These are phyloP conservation scores for Hesperophylax magnus DNA, from an alignment of 1,140 invertebrate species.

Conservation along the genomic window DNA sequence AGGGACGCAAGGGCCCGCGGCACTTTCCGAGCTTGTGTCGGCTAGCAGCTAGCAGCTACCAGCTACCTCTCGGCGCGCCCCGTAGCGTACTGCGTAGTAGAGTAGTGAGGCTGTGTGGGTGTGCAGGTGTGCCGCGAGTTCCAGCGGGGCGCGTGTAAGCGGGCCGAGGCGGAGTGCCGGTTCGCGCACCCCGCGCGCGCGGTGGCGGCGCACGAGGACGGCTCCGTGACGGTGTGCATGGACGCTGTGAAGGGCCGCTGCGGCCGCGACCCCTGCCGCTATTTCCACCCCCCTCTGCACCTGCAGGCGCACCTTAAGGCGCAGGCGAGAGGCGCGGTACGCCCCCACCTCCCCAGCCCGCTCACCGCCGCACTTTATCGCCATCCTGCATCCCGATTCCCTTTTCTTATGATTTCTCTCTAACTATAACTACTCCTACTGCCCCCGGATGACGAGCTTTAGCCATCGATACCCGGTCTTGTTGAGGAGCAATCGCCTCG, in stretches of 20 bases:
- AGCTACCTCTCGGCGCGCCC: background rate
- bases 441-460: background rate
- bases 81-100: background rate
- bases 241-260: conserved; percentile 98
- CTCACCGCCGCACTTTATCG: conserved; percentile 55
- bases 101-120: conserved; percentile 58
- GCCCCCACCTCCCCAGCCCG: conserved; percentile 68
- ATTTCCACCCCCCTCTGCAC: conserved; percentile 98
- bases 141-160: conserved; percentile 97
- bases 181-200: conserved; percentile 96
- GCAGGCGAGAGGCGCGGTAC: conserved; percentile 96
- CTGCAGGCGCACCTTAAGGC: conserved; percentile 99
- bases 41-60: background rate
- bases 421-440: no score
- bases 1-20: no score
- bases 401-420: conserved; percentile 48
- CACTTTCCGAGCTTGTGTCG: no score
- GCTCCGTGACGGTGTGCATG: conserved; percentile 98
- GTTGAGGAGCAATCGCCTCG: background rate
- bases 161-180: conserved; percentile 95
- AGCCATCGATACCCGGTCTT: background rate
- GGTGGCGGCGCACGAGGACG: conserved; percentile 93
- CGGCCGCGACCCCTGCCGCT: conserved; percentile 96
- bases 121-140: conserved; percentile 97
- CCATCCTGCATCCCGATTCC: conserved; percentile 58